Evolutionary conservation across 2,888 invertebrate species (phyloP), one percentile per base, ranked within the genome.

Genomic region (Nysson spinosus): DNA sequence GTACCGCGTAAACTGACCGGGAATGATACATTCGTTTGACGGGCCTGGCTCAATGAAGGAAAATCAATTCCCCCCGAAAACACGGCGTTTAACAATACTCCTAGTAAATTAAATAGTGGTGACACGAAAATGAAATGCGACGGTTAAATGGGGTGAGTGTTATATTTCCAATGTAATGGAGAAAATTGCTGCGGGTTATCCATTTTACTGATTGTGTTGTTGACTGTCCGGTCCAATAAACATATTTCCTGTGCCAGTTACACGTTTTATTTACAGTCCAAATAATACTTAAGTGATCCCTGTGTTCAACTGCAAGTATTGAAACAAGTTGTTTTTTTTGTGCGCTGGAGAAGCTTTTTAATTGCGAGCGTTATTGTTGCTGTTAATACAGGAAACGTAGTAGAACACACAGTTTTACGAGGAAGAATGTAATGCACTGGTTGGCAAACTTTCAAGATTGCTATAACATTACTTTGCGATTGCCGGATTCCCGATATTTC

Each of bases 141-240:
- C 11, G 37, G n/a, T 7, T 24, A 20, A 46, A 43, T 12, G 0
- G 24, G 43, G 40, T 44, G 32, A 37, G 30, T n/a, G n/a, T 50
- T 39, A 35, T 64, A 49, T 40, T 16, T 60, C 50, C 17, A 1
- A 49, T 49, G 26, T 69, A 74, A 71, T 69, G 52, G 42, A 49
- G 30, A 60, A 60, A 54, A 64, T 56, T 49, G 56, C 46, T 50
- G n/a, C 34, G 28, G 43, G 24, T 60, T 64, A 39, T 46, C 58
- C 55, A 69, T 49, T 51, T 44, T 46, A 32, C 56, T 64, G 52
- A 72, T 74, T 60, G 65, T 60, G 65, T 50, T 74, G 69, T 74
- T 64, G 14, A 12, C 12, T 42, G 30, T 4, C 6, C 28, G 24
- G 34, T 4, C 7, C 35, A 16, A 24, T 24, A 39, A 46, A 62